A percentile compares a stretch with the other conserved stretches of the same genome.
Evolutionary conservation across 2,113 vertebrate genomes (phyloP).

Genomic region (Aegithalos caudatus): DNA sequence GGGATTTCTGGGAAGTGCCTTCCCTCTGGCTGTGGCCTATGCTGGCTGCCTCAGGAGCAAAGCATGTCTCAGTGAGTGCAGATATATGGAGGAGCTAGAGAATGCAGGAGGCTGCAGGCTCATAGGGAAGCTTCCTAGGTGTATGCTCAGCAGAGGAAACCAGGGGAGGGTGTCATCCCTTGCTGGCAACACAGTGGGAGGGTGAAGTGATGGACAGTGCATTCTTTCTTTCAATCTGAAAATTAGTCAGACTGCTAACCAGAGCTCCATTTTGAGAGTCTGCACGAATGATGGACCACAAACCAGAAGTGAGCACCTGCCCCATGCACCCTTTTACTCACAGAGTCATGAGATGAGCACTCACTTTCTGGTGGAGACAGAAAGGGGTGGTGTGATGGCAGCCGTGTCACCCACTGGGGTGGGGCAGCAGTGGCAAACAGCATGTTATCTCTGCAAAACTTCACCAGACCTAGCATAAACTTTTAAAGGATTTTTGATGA

Average conservation of each 20-base stretch:
- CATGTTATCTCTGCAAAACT: background rate
- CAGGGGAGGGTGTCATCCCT: background rate
- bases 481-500: background rate
- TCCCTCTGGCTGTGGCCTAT: background rate
- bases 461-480: background rate
- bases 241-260: background rate
- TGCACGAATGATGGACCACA: fast-evolving
- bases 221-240: background rate
- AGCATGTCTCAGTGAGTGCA: background rate
- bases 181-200: background rate
- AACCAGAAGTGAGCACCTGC: background rate
- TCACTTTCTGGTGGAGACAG: background rate
- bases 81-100: background rate
- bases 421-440: fast-evolving
- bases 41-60: background rate
- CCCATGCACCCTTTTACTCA: background rate
- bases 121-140: background rate
- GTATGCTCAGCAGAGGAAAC: background rate
- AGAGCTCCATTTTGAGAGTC: background rate
- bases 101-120: background rate
- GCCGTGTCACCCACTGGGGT: background rate
- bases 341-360: background rate
- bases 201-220: background rate
- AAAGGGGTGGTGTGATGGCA: background rate
- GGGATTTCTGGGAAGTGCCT: background rate